Evolutionary conservation across 2,888 invertebrate genomes (phyloP).

Genomic region (Chelonus formosanus): DNA sequence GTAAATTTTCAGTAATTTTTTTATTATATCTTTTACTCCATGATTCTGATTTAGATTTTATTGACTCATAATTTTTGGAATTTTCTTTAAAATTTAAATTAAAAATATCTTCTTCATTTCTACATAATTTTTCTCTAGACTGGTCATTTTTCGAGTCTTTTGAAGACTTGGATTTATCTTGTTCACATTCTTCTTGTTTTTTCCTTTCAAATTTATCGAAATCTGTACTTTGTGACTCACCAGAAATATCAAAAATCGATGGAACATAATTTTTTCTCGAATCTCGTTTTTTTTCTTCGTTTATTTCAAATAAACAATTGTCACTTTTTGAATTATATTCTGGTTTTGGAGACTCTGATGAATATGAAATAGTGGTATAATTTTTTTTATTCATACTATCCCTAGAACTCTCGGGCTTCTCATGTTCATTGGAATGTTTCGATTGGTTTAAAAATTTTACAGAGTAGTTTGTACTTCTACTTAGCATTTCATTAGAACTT

Average conservation of each 20-base stretch:
- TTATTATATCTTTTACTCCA: conserved; percentile 7
- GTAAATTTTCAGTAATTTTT: conserved; percentile 1
- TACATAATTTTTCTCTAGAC: conserved; percentile 9
- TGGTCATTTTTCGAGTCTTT: conserved; percentile 18
- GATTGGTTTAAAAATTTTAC: conserved; percentile 4
- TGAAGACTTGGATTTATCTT: conserved; percentile 1
- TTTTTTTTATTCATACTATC: conserved; percentile 3
- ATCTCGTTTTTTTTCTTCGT: background rate
- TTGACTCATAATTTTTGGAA: conserved; percentile 1
- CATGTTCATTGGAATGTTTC: conserved; percentile 5
- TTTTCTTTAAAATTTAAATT: conserved; percentile 15
- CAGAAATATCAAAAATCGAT: conserved; percentile 32
- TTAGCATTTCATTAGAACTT: conserved; percentile 33
- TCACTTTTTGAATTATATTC: conserved; percentile 8
- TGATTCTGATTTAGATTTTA: conserved; percentile 1
- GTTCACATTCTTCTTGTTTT: conserved; percentile 17
- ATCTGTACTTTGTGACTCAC: conserved; percentile 31
- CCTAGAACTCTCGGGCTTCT: background rate
- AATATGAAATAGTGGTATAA: background rate
- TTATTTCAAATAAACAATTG: conserved; percentile 7
- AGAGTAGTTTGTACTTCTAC: conserved; percentile 15
- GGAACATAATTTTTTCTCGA: conserved; percentile 19
- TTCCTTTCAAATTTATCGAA: conserved; percentile 26
- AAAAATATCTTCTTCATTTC: conserved; percentile 11
- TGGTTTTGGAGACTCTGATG: background rate